Percentiles rank a stretch among this genome's conserved stretches.
phyloP scores from a whole-genome alignment of 2,797 vertebrate genomes.

The Diceros bicornis region DNA sequence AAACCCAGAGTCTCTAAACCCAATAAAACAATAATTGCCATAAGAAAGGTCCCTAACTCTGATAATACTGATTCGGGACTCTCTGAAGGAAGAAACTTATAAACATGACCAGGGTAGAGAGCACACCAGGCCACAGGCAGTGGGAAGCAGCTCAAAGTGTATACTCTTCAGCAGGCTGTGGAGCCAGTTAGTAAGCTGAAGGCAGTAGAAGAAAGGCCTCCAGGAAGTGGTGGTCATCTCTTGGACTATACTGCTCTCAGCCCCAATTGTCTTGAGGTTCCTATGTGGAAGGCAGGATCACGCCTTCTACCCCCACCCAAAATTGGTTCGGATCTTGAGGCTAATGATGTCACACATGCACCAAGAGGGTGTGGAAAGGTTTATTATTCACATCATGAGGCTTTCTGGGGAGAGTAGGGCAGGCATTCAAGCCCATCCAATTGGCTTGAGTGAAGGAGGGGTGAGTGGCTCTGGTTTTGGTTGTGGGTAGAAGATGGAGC shows the following conservation, averaged over 20 bases:
- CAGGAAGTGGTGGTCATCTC: neutral
- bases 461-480: neutral
- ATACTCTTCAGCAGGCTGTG: neutral
- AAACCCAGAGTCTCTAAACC: neutral
- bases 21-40: neutral
- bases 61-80: neutral
- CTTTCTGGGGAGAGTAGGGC: neutral
- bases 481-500: neutral
- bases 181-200: neutral
- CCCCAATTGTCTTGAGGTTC: neutral
- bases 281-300: neutral
- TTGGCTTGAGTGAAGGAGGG: neutral
- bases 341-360: neutral
- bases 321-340: neutral
- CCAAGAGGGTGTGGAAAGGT: neutral
- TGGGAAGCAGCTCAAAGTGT: neutral
- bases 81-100: constrained; percentile 19
- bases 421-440: neutral
- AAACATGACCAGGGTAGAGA: constrained; percentile 26
- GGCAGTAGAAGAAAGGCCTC: neutral
- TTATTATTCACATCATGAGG: neutral
- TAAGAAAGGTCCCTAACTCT: neutral
- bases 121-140: neutral
- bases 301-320: neutral
- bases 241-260: neutral